Conservation (phyloP, 2,113 vertebrate genomes). For the Rhinogobius similis region DNA sequence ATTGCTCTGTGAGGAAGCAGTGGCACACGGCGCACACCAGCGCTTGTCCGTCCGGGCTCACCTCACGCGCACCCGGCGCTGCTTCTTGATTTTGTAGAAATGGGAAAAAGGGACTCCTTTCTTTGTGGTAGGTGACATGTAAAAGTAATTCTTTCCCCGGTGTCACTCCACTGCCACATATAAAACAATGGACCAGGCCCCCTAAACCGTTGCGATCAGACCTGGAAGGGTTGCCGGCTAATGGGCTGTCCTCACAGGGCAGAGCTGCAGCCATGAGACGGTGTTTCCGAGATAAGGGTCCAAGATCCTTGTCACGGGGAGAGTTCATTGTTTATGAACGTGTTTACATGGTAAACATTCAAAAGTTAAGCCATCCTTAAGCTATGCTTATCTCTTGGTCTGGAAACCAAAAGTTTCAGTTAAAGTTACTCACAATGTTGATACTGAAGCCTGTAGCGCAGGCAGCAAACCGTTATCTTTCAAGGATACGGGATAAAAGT, state of each 20-base stretch:
- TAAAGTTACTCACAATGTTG: constrained; percentile 55
- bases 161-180: constrained; percentile 89
- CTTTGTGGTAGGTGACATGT: constrained; percentile 80
- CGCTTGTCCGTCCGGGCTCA: constrained; percentile 84
- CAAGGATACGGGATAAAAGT: constrained; percentile 31
- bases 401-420: constrained; percentile 44
- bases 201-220: constrained; percentile 72
- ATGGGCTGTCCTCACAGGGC: constrained; percentile 71
- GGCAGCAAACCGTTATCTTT: constrained; percentile 42
- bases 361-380: constrained; percentile 48
- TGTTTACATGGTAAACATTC: constrained; percentile 55
- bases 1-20: constrained; percentile 93
- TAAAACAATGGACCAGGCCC: constrained; percentile 84
- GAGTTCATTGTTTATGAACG: constrained; percentile 69
- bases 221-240: constrained; percentile 69
- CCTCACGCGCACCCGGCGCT: constrained; percentile 88
- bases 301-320: constrained; percentile 72
- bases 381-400: constrained; percentile 32
- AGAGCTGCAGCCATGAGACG: constrained; percentile 87
- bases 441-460: constrained; percentile 52
- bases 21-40: constrained; percentile 92
- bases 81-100: constrained; percentile 93
- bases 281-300: constrained; percentile 85
- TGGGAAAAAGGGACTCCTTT: constrained; percentile 86
- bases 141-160: constrained; percentile 85